Conservation (phyloP, 2,888 invertebrate species). For the Tanypteryx hageni region DNA sequence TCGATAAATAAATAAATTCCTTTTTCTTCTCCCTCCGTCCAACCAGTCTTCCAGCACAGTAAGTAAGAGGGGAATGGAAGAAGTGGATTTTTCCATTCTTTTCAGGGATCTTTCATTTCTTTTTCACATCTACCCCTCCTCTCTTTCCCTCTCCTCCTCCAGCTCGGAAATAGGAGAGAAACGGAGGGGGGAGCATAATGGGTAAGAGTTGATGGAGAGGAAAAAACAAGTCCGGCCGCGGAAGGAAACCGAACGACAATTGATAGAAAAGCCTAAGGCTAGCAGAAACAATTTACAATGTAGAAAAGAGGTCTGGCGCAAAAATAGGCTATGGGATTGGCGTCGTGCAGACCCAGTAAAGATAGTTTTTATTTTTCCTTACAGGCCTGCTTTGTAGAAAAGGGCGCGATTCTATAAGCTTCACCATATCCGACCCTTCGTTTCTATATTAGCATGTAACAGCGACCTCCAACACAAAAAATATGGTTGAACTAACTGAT, state of each 20-base stretch:
- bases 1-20: background rate
- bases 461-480: too few relatives aligned
- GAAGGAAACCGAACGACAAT: slow-evolving; percentile 14
- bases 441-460: too few relatives aligned
- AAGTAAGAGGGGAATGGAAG: background rate
- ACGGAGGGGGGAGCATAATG: background rate
- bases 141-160: background rate
- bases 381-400: too few relatives aligned
- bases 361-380: background rate
- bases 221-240: background rate
- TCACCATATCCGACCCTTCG: too few relatives aligned
- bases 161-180: background rate
- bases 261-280: slow-evolving; percentile 3
- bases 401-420: too few relatives aligned
- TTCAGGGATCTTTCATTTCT: background rate
- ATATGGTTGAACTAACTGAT: too few relatives aligned
- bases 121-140: background rate
- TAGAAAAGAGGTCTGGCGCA: background rate
- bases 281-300: slow-evolving; percentile 7
- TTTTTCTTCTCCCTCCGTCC: background rate
- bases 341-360: background rate
- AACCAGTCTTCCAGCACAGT: background rate
- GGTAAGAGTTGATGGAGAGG: slow-evolving; percentile 11
- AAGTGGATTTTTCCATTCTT: background rate
- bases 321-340: background rate